Base-by-base conservation (phyloP, 1,140 invertebrate species). In the Pachyrhynchus sulphureomaculatus region DNA sequence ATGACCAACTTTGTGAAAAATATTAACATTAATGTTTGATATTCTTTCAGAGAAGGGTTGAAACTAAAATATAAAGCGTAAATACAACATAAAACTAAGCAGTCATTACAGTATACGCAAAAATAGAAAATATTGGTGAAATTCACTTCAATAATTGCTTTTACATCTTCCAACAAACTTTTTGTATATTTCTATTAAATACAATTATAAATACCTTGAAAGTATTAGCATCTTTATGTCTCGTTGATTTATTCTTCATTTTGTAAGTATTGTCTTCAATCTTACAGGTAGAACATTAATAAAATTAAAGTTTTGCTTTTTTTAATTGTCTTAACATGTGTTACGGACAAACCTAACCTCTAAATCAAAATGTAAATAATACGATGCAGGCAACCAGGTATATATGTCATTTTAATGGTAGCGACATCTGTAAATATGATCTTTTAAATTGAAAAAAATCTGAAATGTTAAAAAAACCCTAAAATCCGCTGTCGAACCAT, bases 1-100 rank as follows among this genome's bases (percentile, higher is more conserved):
- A 79, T 92, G 89, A 1, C 83, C 81, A 39, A 92, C 82, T 76
- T 86, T 87, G 54, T 93, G 88, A 57, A 88, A 86, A 20, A 90
- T 81, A 80, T 89, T 85, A 32, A 96, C 81, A 73, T 95, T 89
- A 32, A 96, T 90, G 63, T 87, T 83, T 66, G 86, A 83, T 20
- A 96, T 85, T 57, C 92, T 80, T 69, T 95, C 91, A 13, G 86
- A 85, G 77, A 96, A 95, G 10, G 89, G 85, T 76, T 90, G 85
- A 77, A 94, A 95, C 92, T 95, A 74, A 54, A 86, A 84, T 21
- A 73, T 62, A 53, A 71, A 66, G 62, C 42, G 55, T 36, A 62
- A 20, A 42, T 65, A 34, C 13, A 39, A 56, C 39, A 37, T 33
- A 33, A 42, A 13, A 45, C 24, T 9, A 12, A 9, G 29, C 5